phyloP scores from a whole-genome alignment of 2,888 invertebrate genomes.

The Thymelicus lineola region DNA sequence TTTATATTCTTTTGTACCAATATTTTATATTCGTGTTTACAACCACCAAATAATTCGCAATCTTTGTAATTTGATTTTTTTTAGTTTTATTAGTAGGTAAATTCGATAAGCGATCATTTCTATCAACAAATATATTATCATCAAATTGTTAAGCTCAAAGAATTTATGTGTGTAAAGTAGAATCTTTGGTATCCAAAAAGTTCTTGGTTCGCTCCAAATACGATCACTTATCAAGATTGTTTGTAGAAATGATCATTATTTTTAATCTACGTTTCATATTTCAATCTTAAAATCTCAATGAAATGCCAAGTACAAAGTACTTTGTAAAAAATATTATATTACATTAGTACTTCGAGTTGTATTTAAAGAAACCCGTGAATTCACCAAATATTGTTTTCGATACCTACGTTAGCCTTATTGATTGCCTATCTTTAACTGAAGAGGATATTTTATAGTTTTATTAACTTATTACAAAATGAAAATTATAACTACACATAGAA shows the following conservation, averaged over 20 bases:
- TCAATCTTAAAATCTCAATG: constrained; percentile 48
- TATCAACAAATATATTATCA: not conserved
- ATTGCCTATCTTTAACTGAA: constrained; percentile 82
- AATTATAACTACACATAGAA: constrained; percentile 83
- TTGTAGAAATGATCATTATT: constrained; percentile 30
- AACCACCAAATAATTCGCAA: constrained; percentile 28
- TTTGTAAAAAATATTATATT: constrained; percentile 69
- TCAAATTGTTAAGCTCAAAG: not conserved
- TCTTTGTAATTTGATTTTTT: constrained; percentile 15
- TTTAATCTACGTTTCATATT: constrained; percentile 37
- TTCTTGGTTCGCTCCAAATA: not conserved
- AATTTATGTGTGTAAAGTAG: not conserved
- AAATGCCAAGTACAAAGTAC: constrained; percentile 82
- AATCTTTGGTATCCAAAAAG: not conserved
- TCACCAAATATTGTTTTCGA: constrained; percentile 83
- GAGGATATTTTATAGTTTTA: constrained; percentile 84
- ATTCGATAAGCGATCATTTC: constrained; percentile 20
- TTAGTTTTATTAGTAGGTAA: constrained; percentile 16
- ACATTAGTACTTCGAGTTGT: constrained; percentile 65
- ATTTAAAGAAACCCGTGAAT: constrained; percentile 67
- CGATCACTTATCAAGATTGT: constrained; percentile 5
- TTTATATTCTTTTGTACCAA: constrained; percentile 34
- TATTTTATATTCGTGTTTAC: constrained; percentile 35
- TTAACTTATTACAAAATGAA: constrained; percentile 84
- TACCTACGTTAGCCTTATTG: constrained; percentile 82